phyloP scores from a whole-genome alignment of 2,888 invertebrate species.

The Tinea pellionella region DNA sequence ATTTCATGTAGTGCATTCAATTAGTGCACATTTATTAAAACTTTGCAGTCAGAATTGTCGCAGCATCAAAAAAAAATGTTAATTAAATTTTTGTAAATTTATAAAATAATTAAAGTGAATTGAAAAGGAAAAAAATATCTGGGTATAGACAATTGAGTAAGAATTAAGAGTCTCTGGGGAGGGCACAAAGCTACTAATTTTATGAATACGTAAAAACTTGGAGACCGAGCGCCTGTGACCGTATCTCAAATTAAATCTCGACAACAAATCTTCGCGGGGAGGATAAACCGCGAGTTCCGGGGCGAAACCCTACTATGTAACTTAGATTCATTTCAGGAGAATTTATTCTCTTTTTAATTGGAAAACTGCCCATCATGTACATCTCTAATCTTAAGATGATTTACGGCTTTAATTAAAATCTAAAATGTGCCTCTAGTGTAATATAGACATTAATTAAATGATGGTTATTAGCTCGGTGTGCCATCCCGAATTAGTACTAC shows the following conservation, averaged over 20 bases:
- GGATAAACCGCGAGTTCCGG: conserved; percentile 32
- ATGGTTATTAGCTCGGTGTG: too few relatives aligned
- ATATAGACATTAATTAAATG: too few relatives aligned
- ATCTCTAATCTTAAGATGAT: neutral
- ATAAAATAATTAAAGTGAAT: neutral
- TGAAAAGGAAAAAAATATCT: conserved; percentile 1
- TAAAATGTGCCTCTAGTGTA: too few relatives aligned
- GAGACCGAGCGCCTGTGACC: conserved; percentile 52
- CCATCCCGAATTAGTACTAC: too few relatives aligned
- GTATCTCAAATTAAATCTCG: conserved; percentile 67
- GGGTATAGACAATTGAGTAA: neutral
- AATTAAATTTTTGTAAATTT: too few relatives aligned
- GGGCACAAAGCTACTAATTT: conserved; percentile 27
- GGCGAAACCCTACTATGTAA: neutral
- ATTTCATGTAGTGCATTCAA: too few relatives aligned
- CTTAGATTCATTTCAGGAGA: conserved; percentile 1
- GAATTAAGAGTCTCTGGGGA: conserved; percentile 6
- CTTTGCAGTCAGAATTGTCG: too few relatives aligned
- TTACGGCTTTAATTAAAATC: neutral
- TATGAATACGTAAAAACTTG: conserved; percentile 45
- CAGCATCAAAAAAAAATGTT: too few relatives aligned
- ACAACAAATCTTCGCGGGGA: conserved; percentile 57
- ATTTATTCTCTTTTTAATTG: conserved; percentile 1
- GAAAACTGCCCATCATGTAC: neutral
- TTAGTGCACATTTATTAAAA: too few relatives aligned